Percentiles rank a stretch among this genome's conserved stretches.
These are phyloP conservation scores for Bombus balteatus DNA, from an alignment of 1,140 invertebrate species.

Conservation along the genomic window DNA sequence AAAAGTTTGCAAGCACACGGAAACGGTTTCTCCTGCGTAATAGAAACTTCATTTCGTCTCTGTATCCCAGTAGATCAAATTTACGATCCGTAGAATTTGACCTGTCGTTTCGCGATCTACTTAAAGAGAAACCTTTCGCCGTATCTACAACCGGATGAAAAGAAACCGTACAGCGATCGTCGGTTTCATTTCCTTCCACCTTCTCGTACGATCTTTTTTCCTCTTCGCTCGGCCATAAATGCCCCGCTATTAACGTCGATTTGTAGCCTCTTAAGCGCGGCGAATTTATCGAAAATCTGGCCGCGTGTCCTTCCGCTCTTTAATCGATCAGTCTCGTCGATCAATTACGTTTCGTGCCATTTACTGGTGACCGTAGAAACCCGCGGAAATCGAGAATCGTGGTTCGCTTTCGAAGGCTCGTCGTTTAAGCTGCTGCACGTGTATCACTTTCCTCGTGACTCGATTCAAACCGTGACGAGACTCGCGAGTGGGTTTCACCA, in stretches of 20 bases:
- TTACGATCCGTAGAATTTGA: slow-evolving; percentile 31
- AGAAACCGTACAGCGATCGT: no score
- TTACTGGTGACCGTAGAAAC: slow-evolving; percentile 9
- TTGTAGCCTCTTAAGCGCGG: slow-evolving; percentile 21
- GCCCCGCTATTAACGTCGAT: slow-evolving; percentile 23
- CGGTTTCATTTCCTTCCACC: background rate
- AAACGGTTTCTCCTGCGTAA: background rate
- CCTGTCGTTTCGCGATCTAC: slow-evolving; percentile 27
- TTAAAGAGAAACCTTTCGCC: slow-evolving; percentile 17
- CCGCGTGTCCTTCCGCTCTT: background rate
- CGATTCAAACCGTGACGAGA: slow-evolving; percentile 60
- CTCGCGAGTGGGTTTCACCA: slow-evolving; percentile 31
- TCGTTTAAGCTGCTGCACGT: slow-evolving; percentile 45
- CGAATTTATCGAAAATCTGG: slow-evolving; percentile 28
- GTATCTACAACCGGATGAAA: background rate
- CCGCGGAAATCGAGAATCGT: slow-evolving; percentile 41
- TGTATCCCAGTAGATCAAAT: slow-evolving; percentile 27
- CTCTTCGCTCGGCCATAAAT: background rate
- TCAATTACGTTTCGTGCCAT: background rate
- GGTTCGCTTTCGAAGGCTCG: slow-evolving; percentile 43
- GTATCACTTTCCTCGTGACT: slow-evolving; percentile 54
- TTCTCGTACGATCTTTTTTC: background rate
- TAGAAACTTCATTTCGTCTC: slow-evolving; percentile 7
- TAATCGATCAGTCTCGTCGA: slow-evolving; percentile 2
- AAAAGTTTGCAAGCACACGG: background rate